Percentiles rank a stretch among this genome's conserved stretches.
Evolutionary conservation across 2,888 invertebrate species (phyloP).

Genomic region (Aphodius granarius): DNA sequence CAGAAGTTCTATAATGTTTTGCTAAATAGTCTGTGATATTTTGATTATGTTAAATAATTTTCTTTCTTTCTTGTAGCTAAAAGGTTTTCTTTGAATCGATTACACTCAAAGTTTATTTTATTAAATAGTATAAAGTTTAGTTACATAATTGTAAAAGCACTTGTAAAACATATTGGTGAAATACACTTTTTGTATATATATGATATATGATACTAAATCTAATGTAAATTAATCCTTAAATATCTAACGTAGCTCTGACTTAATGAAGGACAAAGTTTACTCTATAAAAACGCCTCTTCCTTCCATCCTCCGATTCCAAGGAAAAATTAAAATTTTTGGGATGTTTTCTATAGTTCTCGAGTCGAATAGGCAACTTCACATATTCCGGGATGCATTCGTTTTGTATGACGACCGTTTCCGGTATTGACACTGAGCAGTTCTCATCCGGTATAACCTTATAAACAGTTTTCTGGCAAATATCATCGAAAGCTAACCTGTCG

Average conservation of each 20-base stretch:
- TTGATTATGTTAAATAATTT: no score
- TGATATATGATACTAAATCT: no score
- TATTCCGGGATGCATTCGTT: conserved; percentile 10
- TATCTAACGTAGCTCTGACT: neutral
- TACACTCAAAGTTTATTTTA: no score
- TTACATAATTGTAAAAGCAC: no score
- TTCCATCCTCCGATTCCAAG: conserved; percentile 12
- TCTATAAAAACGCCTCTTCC: neutral
- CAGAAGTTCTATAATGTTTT: no score
- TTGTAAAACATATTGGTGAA: no score
- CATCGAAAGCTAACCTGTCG: neutral
- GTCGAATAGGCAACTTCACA: conserved; percentile 4
- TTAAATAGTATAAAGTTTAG: no score
- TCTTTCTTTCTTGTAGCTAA: no score
- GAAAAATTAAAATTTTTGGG: conserved; percentile 10
- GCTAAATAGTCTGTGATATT: no score
- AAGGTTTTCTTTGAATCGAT: no score
- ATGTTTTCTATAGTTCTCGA: neutral
- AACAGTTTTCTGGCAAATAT: neutral
- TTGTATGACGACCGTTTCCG: conserved; percentile 12
- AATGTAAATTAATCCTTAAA: neutral
- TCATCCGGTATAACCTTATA: neutral
- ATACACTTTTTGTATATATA: no score
- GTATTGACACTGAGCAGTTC: neutral
- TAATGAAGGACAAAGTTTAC: conserved; percentile 4